Evolutionary conservation across 1,140 invertebrate species (phyloP), one percentile per base, ranked within the genome.

Genomic region (Chironomus striatipennis): DNA sequence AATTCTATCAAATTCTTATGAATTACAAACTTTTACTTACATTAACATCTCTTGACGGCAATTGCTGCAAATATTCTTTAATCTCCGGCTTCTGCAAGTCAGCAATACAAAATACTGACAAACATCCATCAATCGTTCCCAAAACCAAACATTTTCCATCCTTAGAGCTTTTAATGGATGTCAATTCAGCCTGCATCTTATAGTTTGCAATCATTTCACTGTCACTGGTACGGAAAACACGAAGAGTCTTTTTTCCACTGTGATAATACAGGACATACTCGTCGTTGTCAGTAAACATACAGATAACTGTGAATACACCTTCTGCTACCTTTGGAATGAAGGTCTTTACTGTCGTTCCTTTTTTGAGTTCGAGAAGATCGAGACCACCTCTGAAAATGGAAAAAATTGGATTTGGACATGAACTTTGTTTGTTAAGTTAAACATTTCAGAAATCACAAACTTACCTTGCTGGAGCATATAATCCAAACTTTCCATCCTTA

Each of bases 201-300:
- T 94, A 98, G 83, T 98, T 96, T 20, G 95, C 95, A 77, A 98
- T 90, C 86, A 94, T 91, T 79, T 91, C 87, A 0, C 93, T 94
- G 81, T 98, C 95, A 1, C 86, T 83, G 4, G 94, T 91, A 78
- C 95, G 90, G 82, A 98, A 98, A 7, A 97, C 91, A 75, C 95
- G 86, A 72, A 98, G 87, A 8, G 96, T 98, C 84, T 97, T 94
- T 76, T 92, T 89, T 8, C 94, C 94, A 77, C 94, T 96, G 80
- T 98, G 96, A 79, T 98, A 98, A 81, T 99, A 99, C 3, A 98
- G 86, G 6, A 98, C 96, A 78, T 99, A 98, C 77, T 96, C 90
- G 79, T 98, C 95, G 9, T 92, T 96, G 76, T 91, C 90, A 57
- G 95, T 98, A 80, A 99, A 99, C 84, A 93, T 90, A 73, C 94